Conservation (phyloP, 2,113 vertebrate species). For the Parus major region DNA sequence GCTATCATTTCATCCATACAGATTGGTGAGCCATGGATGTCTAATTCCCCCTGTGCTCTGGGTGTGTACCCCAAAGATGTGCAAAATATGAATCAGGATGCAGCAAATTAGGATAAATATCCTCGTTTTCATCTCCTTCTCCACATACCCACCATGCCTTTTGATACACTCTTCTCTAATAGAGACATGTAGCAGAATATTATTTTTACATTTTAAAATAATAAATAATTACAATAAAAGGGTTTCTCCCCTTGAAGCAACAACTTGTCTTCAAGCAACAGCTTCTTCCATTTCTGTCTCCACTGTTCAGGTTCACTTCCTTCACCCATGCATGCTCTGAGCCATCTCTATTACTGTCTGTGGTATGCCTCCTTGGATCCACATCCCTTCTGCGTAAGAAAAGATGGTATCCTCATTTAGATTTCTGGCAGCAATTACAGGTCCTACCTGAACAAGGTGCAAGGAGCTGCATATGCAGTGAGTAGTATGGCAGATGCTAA, state of each 20-base stretch:
- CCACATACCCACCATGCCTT: background rate
- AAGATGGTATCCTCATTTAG: background rate
- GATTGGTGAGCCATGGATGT: background rate
- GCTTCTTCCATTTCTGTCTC: background rate
- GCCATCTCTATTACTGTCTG: background rate
- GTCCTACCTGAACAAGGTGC: background rate
- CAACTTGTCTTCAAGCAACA: background rate
- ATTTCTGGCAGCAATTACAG: background rate
- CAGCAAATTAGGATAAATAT: background rate
- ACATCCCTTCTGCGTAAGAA: background rate
- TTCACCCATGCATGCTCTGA: background rate
- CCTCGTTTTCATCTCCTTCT: background rate
- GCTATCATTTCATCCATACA: background rate
- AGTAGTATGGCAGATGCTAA: background rate
- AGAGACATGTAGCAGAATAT: background rate
- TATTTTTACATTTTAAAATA: background rate
- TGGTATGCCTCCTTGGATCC: background rate
- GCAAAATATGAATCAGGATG: background rate
- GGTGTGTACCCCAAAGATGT: background rate
- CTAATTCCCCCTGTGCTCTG: background rate
- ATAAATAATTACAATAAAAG: background rate
- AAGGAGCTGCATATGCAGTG: background rate
- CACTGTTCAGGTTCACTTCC: background rate
- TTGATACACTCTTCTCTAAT: background rate
- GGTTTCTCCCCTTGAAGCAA: background rate